These are phyloP conservation scores for Magallana nippona DNA, from an alignment of 2,888 invertebrate species.

Conservation along the genomic window DNA sequence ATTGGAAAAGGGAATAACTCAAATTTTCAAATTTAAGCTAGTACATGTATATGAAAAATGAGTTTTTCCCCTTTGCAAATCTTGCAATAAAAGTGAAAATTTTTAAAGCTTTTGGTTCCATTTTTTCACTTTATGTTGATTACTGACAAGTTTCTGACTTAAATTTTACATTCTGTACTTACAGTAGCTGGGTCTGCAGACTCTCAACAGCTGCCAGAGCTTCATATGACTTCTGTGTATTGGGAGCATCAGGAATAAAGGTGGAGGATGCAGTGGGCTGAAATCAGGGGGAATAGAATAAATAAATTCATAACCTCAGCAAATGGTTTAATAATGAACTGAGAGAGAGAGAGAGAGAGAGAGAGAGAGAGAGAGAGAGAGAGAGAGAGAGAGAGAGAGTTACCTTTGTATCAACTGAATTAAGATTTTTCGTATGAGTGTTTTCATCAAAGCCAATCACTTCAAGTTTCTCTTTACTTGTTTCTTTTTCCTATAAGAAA, in stretches of 20 bases:
- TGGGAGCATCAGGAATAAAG: slow-evolving; percentile 56
- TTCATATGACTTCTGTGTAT: slow-evolving; percentile 76
- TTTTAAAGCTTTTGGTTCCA: no score
- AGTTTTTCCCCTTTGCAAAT: no score
- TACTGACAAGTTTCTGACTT: no score
- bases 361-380: slow-evolving; percentile 24
- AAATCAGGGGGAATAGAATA: background rate
- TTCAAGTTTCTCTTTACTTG: slow-evolving; percentile 65
- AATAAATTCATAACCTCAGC: background rate
- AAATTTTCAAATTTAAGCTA: no score
- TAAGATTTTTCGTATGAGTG: slow-evolving; percentile 70
- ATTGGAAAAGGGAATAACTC: no score
- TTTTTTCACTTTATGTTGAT: no score
- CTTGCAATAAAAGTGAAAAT: no score
- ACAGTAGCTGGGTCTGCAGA: slow-evolving; percentile 77
- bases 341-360: slow-evolving; percentile 28
- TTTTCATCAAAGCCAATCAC: slow-evolving; percentile 76
- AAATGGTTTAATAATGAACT: background rate
- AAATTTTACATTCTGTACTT: slow-evolving; percentile 53
- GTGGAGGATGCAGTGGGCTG: slow-evolving; percentile 39
- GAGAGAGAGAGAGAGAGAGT: background rate
- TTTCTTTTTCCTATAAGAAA: slow-evolving; percentile 26
- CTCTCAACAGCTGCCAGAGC: slow-evolving; percentile 74
- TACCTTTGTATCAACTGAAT: slow-evolving; percentile 59
- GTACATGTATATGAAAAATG: no score